Evolutionary conservation across 2,113 vertebrate species (phyloP), one percentile per base, ranked within the genome.

Genomic region (Etheostoma spectabile): DNA sequence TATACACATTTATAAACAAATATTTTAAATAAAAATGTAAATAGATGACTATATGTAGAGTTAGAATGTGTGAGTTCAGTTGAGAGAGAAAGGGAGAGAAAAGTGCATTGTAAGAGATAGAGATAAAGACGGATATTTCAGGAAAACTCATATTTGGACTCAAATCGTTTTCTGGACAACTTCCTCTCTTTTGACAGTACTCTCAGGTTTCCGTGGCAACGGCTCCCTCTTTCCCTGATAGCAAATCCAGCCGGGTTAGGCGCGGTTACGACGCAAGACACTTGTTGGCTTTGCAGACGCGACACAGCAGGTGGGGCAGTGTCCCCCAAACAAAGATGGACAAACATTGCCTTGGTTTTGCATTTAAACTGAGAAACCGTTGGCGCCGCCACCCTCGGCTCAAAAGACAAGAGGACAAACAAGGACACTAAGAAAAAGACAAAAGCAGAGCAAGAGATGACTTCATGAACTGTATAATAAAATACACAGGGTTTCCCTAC

Each of bases 11-110:
- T 94, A 92, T 93, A 94, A 88, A 92, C 85, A 89, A 91, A 91
- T 94, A 94, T 95, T 94, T 95, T 92, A 93, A 92, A 88, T 94
- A 92, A 90, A 90, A 94, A 93, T 95, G 89, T 94, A 93, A 94
- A 95, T 95, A 94, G 87, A 88, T 91, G 77, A 89, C 63, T 93
- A 84, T 92, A 88, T 89, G 73, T 77, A 86, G 77, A 49, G 79
- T 79, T 57, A 86, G 79, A 71, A 56, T 75, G 81, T 81, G 82
- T 79, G 85, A 86, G 82, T 86, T 86, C 78, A 84, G 65, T 82
- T 73, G 35, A 59, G 79, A 77, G 71, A 82, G 83, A 81, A 61
- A 79, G 19, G 57, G 74, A 62, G 74, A 86, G 78, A 89, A 42
- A 77, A 33, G 59, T 22, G 62, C 69, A 72, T 38, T 21, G 46